phyloP scores from a whole-genome alignment of 2,113 vertebrate genomes.

The Agapornis roseicollis region DNA sequence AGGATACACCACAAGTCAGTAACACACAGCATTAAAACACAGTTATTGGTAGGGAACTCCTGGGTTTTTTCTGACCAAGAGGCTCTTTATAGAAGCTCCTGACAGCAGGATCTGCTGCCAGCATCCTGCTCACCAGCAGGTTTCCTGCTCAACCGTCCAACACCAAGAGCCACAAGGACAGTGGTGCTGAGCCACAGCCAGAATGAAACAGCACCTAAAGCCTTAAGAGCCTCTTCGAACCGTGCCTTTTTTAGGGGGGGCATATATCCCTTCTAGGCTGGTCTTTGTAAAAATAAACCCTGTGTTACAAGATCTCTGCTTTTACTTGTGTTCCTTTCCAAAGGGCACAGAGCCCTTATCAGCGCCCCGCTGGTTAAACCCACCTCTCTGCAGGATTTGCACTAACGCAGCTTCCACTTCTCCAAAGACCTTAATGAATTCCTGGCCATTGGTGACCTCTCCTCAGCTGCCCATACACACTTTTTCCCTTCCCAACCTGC shows the following conservation, averaged over 20 bases:
- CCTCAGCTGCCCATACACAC: not conserved
- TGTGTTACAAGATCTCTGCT: not conserved
- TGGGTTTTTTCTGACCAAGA: not conserved
- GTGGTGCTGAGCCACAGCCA: not conserved
- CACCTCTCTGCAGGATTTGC: not conserved
- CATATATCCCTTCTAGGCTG: not conserved
- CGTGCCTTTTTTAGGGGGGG: fast-evolving
- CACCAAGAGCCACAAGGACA: not conserved
- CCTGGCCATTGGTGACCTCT: slow-evolving; percentile 10
- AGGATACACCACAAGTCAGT: not conserved
- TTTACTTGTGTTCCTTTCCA: not conserved
- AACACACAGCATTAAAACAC: not conserved
- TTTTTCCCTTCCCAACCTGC: not conserved
- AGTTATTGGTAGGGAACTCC: not conserved
- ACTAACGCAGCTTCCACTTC: slow-evolving; percentile 1
- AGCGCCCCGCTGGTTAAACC: not conserved
- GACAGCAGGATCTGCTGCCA: not conserved
- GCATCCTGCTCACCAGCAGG: not conserved
- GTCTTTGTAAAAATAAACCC: slow-evolving; percentile 35
- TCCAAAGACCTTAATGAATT: slow-evolving; percentile 42
- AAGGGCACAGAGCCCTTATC: not conserved
- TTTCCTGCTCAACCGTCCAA: not conserved
- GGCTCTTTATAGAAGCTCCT: not conserved
- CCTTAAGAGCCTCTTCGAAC: not conserved
- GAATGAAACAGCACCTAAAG: not conserved